phyloP scores from a whole-genome alignment of 2,888 invertebrate genomes.

The Luperina nickerlii region DNA sequence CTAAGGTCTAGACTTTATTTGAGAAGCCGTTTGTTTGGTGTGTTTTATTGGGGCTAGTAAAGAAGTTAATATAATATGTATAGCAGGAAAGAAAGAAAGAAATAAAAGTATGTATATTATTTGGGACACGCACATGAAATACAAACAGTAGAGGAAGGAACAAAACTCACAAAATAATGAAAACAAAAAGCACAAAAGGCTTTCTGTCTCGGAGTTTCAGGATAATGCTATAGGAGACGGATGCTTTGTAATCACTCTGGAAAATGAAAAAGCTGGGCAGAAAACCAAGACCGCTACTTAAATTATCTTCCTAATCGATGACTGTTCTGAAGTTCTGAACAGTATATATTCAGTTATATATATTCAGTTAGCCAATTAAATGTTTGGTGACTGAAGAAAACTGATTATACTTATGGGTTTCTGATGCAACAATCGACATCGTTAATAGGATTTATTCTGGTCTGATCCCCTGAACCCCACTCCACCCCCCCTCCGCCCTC shows the following conservation, averaged over 20 bases:
- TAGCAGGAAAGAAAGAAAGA: no score
- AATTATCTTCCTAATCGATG: background rate
- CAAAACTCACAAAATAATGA: background rate
- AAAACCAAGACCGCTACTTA: background rate
- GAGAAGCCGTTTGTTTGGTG: background rate
- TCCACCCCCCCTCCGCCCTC: no score
- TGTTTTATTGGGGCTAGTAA: conserved; percentile 23
- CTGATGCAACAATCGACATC: background rate
- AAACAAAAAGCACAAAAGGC: background rate
- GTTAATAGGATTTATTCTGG: no score
- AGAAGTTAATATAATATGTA: background rate
- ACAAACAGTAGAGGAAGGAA: background rate
- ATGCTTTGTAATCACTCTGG: background rate
- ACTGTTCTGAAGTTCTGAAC: background rate
- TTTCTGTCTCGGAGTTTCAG: background rate
- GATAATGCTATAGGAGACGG: background rate
- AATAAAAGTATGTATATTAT: background rate
- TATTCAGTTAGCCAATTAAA: no score
- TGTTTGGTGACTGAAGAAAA: background rate
- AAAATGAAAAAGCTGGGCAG: background rate
- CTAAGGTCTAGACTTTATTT: conserved; percentile 37
- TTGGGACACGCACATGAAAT: background rate
- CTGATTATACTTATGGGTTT: background rate
- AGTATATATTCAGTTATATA: no score
- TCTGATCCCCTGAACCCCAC: no score